phyloP scores from a whole-genome alignment of 2,888 invertebrate genomes.

The Himalopsyche kuldschensis region DNA sequence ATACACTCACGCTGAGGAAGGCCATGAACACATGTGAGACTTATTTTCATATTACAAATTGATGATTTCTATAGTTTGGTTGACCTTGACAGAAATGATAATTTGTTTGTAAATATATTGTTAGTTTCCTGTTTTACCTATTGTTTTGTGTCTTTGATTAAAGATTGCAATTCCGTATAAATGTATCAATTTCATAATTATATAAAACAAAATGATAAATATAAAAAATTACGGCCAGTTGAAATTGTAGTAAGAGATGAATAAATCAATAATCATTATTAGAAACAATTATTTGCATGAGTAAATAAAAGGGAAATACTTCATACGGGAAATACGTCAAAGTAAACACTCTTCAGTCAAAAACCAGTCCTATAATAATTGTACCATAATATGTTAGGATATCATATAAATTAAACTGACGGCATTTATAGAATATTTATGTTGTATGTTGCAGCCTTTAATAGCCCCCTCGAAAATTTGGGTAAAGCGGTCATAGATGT shows the following conservation, averaged over 20 bases:
- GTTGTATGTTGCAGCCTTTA: slow-evolving; percentile 10
- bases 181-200: neutral
- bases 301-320: too few relatives aligned
- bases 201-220: neutral
- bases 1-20: slow-evolving; percentile 15
- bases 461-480: slow-evolving; percentile 44
- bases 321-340: too few relatives aligned
- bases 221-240: too few relatives aligned
- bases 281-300: too few relatives aligned
- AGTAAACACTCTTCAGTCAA: too few relatives aligned
- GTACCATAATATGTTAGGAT: too few relatives aligned
- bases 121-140: neutral
- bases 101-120: neutral
- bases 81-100: neutral
- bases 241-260: too few relatives aligned
- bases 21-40: slow-evolving; percentile 25
- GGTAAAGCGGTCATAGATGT: slow-evolving; percentile 50
- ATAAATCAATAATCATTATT: too few relatives aligned
- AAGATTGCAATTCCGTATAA: neutral
- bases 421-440: neutral
- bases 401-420: neutral
- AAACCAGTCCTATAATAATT: too few relatives aligned
- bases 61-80: neutral
- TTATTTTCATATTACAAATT: too few relatives aligned
- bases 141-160: neutral